Base-by-base conservation (phyloP, 30 jellyfish, hydroid and myxozoan genomes). In the Aurelia aurita region DNA sequence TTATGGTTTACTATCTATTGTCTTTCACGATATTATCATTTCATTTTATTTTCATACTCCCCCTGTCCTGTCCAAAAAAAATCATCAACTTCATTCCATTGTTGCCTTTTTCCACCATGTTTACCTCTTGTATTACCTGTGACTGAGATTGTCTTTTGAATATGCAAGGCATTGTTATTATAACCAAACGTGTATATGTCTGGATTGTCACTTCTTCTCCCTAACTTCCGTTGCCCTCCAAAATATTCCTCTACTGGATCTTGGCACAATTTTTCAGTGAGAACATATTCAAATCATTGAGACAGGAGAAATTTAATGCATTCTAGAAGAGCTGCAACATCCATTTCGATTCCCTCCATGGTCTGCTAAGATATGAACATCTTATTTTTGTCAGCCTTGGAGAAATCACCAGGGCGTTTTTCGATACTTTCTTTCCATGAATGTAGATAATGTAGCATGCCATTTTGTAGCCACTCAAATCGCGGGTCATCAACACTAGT, bases 151-250 rank as follows among this genome's bases (percentile, higher is more conserved):
- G 84, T 46, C 34, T 79, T 65, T 54, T 62, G 86, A 31, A 47
- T 61, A 14, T 53, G 85, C 26, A 32, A 68, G 60, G 60, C 58
- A 47, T 78, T 78, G 84, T 78, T 53, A 16, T 78, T 58, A 54
- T 78, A 78, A 19, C 89, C 89, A 45, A 78, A 78, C 21, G 28
- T 28, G 4, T 8, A 18, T 25, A 80, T 16, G 29, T 39, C 79
- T 31, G 88, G 91, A 46, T 80, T 67, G 77, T 80, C 91, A 53
- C 58, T 15, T 27, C 91, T 25, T 44, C 91, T 65, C 21, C 91
- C 87, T 6, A 80, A 20, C 5, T 26, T 43, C 20, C 89, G 28
- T 44, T 81, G 91, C 32, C 57, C 28, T 26, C 91, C 91, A 69
- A 81, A 81, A 45, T 64, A 67, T 31, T 81, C 87, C 58, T 51